These are phyloP conservation scores for Hylia prasina DNA, from an alignment of 2,113 vertebrate genomes.

Conservation along the genomic window DNA sequence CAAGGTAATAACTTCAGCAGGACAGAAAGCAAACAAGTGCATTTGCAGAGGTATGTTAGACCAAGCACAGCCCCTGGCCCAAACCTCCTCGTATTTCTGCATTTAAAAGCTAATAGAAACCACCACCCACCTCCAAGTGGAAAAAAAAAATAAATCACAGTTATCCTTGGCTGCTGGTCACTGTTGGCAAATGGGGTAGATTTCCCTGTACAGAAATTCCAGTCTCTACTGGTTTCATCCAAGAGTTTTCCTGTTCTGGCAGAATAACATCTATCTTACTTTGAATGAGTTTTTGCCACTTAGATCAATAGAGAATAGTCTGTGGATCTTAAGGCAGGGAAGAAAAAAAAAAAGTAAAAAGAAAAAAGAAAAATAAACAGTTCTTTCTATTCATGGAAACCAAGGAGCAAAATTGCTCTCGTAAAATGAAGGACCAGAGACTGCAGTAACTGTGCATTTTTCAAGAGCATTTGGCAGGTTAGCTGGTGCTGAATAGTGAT, in stretches of 20 bases:
- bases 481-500: conserved; percentile 46
- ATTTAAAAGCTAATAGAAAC: background rate
- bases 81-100: background rate
- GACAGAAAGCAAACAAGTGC: background rate
- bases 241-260: background rate
- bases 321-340: background rate
- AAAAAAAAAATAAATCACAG: background rate
- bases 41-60: background rate
- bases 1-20: background rate
- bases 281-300: background rate
- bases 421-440: background rate
- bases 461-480: conserved; percentile 57
- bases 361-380: background rate
- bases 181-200: background rate
- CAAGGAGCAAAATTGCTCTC: background rate
- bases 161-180: background rate
- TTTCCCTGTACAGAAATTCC: background rate
- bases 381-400: background rate
- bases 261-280: background rate
- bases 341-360: background rate
- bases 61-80: background rate
- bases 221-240: background rate
- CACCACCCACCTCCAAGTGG: background rate
- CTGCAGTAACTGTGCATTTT: conserved; percentile 12
- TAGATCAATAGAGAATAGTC: background rate